phyloP scores from a whole-genome alignment of 2,113 vertebrate species.

The Dicaeum eximium region DNA sequence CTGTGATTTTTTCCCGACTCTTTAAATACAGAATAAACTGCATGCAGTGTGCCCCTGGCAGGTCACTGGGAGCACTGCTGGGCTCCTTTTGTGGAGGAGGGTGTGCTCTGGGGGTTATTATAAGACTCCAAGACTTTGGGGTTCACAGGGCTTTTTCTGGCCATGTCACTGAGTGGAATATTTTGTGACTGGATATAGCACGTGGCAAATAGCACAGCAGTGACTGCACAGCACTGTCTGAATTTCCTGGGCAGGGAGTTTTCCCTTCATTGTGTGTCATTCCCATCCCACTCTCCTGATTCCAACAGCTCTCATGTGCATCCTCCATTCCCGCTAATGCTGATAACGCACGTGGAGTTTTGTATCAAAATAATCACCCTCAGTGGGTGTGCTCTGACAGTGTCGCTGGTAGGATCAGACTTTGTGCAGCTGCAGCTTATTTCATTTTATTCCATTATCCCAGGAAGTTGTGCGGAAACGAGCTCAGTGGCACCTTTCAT shows the following conservation, averaged over 20 bases:
- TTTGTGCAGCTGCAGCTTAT: neutral
- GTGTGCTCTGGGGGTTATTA: constrained; percentile 42
- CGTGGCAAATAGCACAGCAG: constrained; percentile 62
- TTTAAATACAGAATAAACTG: neutral
- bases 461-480: neutral
- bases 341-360: fast-evolving
- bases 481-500: neutral
- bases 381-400: neutral
- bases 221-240: constrained; percentile 67
- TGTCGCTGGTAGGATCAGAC: neutral
- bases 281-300: neutral
- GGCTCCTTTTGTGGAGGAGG: constrained; percentile 31
- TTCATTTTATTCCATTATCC: neutral
- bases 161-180: constrained; percentile 55
- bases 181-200: constrained; percentile 69
- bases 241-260: constrained; percentile 59
- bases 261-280: neutral
- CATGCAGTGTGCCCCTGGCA: neutral
- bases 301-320: neutral
- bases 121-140: constrained; percentile 65
- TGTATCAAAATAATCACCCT: neutral
- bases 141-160: constrained; percentile 63
- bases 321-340: neutral
- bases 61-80: constrained; percentile 10
- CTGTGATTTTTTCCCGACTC: neutral